Evolutionary conservation across 2,888 invertebrate genomes (phyloP), one percentile per base, ranked within the genome.

Genomic region (Drosophila pseudotakahashii): DNA sequence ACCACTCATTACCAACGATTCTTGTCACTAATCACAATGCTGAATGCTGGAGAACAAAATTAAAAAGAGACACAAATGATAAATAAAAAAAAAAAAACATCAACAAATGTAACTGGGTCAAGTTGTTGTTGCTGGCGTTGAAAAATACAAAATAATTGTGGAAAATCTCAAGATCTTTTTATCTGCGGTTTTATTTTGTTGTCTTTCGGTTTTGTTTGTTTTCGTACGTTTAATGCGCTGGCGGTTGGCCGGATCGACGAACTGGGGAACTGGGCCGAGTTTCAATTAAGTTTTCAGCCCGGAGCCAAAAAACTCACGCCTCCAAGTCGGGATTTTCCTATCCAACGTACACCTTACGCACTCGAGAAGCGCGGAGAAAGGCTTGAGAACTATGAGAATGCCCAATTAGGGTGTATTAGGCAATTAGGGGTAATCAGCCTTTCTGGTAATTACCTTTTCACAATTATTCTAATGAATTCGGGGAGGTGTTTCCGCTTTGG

Each of bases 41-140:
- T 48, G 32, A 48, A 11, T 16, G 84, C 81, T 61, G 68, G 74
- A 87, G 81, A 81, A 81, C 87, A 78, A 87, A 84, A 78, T 73
- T 73, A 73, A 48, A 54, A 71, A n/a, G 48, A 75, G 58, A 69
- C 62, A 47, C 36, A 62, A 73, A 72, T 66, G 47, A 53, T 67
- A 51, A 47, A 47, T 42, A 42, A 76, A 66, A 58, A 71, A n/a
- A n/a, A n/a, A 58, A 71, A 70, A 74, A 78, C 83, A 74, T 80
- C 83, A 88, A 88, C 76, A 81, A 86, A 83, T 79, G 76, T 83
- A 85, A 87, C 81, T 85, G 77, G 84, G 84, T 85, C 84, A 85
- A 88, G 88, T 81, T 67, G 78, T 72, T 59, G 78, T 69, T 54
- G 61, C 68, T 67, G 58, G 66, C 64, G 71, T 54, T 50, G 26